Conservation (phyloP, 2,113 vertebrate species). For the Nibea albiflora region DNA sequence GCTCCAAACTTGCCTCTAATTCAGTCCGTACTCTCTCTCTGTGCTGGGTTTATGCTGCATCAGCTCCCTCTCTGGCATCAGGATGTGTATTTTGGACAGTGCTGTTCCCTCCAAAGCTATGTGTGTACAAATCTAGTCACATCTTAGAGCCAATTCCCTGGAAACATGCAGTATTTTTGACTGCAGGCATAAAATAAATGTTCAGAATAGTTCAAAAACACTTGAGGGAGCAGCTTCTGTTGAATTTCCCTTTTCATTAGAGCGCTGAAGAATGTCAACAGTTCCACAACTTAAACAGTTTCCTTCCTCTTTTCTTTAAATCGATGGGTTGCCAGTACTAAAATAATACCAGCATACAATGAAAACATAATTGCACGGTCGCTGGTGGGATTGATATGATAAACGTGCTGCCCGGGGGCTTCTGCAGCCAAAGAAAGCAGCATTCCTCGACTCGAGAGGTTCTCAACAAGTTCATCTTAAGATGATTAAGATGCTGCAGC, state of each 20-base stretch:
- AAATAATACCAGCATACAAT: constrained; percentile 40
- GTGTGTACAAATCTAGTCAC: constrained; percentile 38
- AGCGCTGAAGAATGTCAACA: background rate
- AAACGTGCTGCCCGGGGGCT: constrained; percentile 27
- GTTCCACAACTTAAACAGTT: constrained; percentile 28
- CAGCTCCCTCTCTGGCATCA: constrained; percentile 59
- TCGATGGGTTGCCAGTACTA: background rate
- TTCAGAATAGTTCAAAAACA: constrained; percentile 19
- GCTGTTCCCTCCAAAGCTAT: constrained; percentile 21
- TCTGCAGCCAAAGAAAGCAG: constrained; percentile 53
- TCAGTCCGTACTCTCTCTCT: constrained; percentile 15
- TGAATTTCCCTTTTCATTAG: constrained; percentile 36
- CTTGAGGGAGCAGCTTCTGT: constrained; percentile 9
- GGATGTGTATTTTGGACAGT: constrained; percentile 66
- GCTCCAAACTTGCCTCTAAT: background rate
- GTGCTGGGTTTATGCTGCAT: constrained; percentile 59
- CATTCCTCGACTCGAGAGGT: constrained; percentile 39
- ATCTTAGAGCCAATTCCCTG: constrained; percentile 20
- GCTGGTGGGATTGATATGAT: constrained; percentile 23
- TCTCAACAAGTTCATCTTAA: constrained; percentile 42
- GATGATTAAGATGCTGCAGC: constrained; percentile 44
- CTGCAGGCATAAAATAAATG: constrained; percentile 32
- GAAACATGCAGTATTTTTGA: constrained; percentile 6
- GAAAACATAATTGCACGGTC: constrained; percentile 31
- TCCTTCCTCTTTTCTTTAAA: constrained; percentile 50